Conservation (phyloP, 2,113 vertebrate species). For the Daboia siamensis region DNA sequence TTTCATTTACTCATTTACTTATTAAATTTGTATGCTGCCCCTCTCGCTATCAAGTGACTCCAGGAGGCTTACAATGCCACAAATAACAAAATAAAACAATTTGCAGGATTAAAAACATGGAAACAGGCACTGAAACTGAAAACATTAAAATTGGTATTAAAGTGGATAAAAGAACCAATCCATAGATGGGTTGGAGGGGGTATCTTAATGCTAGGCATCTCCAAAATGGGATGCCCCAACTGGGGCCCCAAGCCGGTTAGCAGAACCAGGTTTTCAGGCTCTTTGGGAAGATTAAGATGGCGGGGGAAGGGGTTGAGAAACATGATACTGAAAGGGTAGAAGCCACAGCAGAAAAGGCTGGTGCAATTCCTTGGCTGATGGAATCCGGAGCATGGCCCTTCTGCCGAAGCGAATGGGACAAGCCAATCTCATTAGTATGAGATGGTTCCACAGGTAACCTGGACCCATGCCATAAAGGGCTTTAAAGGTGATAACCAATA, state of each 20-base stretch:
- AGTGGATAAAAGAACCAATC: neutral
- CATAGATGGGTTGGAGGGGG: neutral
- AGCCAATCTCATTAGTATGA: neutral
- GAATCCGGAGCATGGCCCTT: neutral
- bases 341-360: neutral
- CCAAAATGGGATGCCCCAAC: neutral
- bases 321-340: neutral
- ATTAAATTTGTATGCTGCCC: neutral
- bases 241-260: neutral
- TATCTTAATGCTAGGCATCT: neutral
- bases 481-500: neutral
- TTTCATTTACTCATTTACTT: neutral
- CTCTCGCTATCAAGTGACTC: neutral
- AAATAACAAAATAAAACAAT: neutral
- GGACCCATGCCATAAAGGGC: too few relatives aligned
- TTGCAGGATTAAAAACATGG: neutral
- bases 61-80: neutral
- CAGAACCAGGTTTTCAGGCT: neutral
- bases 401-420: neutral
- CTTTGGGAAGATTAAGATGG: neutral
- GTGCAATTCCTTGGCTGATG: neutral
- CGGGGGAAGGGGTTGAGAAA: neutral
- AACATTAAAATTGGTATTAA: neutral
- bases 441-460: neutral
- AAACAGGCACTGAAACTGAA: neutral